phyloP scores from a whole-genome alignment of 2,888 invertebrate species.

The Phymatocera aterrima region DNA sequence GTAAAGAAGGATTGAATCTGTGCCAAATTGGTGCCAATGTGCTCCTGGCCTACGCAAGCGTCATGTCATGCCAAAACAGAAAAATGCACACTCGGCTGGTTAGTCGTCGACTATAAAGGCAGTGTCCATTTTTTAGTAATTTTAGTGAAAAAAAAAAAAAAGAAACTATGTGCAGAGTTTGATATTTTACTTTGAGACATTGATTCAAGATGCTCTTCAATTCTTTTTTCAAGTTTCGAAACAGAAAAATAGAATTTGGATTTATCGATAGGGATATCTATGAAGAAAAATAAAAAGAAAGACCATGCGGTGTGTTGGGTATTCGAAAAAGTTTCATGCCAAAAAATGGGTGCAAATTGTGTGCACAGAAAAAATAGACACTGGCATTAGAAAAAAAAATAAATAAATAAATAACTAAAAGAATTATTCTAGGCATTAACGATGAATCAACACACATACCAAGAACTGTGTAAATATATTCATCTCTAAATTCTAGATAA shows the following conservation, averaged over 20 bases:
- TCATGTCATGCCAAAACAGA: conserved; percentile 74
- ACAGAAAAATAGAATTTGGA: neutral
- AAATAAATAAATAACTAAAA: conserved; percentile 4
- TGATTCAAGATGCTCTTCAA: too few relatives aligned
- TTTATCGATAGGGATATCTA: neutral
- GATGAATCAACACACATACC: conserved; percentile 48
- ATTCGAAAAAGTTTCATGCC: conserved; percentile 9
- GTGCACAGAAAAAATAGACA: conserved; percentile 62
- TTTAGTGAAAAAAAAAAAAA: too few relatives aligned
- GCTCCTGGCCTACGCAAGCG: conserved; percentile 72
- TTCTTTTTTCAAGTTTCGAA: neutral
- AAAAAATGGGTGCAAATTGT: neutral
- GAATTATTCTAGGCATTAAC: conserved; percentile 1
- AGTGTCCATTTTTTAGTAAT: conserved; percentile 62
- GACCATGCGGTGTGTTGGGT: neutral
- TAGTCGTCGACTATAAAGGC: conserved; percentile 65
- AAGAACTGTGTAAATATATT: conserved; percentile 54
- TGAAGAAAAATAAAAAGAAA: neutral
- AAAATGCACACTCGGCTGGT: conserved; percentile 70
- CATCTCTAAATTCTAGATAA: neutral
- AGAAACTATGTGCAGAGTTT: neutral
- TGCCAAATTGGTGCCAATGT: conserved; percentile 72
- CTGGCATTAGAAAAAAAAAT: conserved; percentile 55
- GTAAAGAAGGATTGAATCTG: conserved; percentile 56
- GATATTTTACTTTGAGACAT: neutral